These are phyloP conservation scores for Aptenodytes forsteri DNA, from an alignment of 2,113 vertebrate genomes.

Conservation along the genomic window DNA sequence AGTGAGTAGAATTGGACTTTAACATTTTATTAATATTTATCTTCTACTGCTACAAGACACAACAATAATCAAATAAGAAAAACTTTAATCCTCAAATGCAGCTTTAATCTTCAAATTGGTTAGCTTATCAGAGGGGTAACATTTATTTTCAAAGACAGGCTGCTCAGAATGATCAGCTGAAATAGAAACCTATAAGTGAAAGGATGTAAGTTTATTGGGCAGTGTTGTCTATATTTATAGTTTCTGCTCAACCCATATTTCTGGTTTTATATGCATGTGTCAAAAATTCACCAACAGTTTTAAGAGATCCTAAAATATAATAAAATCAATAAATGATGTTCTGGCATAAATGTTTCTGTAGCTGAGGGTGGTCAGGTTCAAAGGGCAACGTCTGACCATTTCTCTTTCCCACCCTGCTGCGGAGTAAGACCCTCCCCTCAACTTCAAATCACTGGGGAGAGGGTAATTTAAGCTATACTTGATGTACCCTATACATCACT, in stretches of 20 bases:
- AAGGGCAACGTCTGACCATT: conserved; percentile 85
- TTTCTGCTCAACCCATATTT: conserved; percentile 41
- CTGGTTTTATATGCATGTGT: conserved; percentile 50
- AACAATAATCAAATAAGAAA: conserved; percentile 59
- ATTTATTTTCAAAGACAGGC: conserved; percentile 58
- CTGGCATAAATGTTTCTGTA: conserved; percentile 54
- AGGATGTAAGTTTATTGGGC: conserved; percentile 44
- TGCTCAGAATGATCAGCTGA: conserved; percentile 35
- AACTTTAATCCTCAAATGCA: conserved; percentile 60
- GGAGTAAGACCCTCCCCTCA: conserved; percentile 78
- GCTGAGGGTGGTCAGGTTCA: conserved; percentile 77
- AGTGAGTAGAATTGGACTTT: conserved; percentile 3
- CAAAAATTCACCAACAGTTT: conserved; percentile 52
- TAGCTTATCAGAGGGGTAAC: conserved; percentile 38
- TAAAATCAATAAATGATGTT: conserved; percentile 70
- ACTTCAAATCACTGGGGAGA: conserved; percentile 86
- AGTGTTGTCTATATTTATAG: conserved; percentile 55
- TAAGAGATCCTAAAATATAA: conserved; percentile 66
- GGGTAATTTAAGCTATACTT: conserved; percentile 94
- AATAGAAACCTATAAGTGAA: conserved; percentile 46
- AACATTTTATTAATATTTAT: conserved; percentile 57
- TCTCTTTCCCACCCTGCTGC: conserved; percentile 85
- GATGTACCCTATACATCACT: conserved; percentile 99
- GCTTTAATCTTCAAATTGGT: conserved; percentile 66
- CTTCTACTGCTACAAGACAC: not conserved